A percentile compares a stretch with the other conserved stretches of the same genome.
Evolutionary conservation across 2,888 invertebrate species (phyloP).

Genomic region (Leptopilina syphax): DNA sequence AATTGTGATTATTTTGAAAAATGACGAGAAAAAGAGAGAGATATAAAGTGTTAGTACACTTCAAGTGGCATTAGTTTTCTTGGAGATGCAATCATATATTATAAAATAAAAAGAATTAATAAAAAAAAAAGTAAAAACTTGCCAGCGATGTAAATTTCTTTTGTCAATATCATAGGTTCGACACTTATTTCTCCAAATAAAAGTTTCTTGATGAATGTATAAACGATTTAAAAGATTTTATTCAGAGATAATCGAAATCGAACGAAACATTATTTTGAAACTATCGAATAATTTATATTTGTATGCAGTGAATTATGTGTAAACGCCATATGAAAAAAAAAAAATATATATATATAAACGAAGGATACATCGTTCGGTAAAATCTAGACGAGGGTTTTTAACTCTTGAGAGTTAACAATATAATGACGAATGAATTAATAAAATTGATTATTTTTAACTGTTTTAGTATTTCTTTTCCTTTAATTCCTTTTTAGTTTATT

Average conservation of each 20-base stretch:
- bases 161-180: constrained; percentile 40
- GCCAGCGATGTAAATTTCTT: constrained; percentile 48
- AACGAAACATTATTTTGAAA: constrained; percentile 47
- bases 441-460: constrained; percentile 76
- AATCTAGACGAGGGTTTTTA: constrained; percentile 62
- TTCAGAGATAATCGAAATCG: constrained; percentile 3
- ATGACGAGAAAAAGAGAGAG: not conserved
- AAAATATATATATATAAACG: constrained; percentile 30
- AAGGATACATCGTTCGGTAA: constrained; percentile 51
- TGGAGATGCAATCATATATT: constrained; percentile 49
- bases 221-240: constrained; percentile 1
- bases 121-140: constrained; percentile 26
- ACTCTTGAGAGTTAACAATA: constrained; percentile 68
- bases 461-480: constrained; percentile 44
- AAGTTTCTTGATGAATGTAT: not conserved
- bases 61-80: constrained; percentile 44
- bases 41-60: constrained; percentile 18
- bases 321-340: constrained; percentile 57
- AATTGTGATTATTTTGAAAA: not conserved
- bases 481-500: not conserved
- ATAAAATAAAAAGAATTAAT: too few relatives aligned
- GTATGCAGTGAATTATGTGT: constrained; percentile 58
- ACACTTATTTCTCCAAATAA: constrained; percentile 1
- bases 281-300: constrained; percentile 60
- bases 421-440: constrained; percentile 72